phyloP scores from a whole-genome alignment of 2,113 vertebrate species.

The Ascaphus truei region DNA sequence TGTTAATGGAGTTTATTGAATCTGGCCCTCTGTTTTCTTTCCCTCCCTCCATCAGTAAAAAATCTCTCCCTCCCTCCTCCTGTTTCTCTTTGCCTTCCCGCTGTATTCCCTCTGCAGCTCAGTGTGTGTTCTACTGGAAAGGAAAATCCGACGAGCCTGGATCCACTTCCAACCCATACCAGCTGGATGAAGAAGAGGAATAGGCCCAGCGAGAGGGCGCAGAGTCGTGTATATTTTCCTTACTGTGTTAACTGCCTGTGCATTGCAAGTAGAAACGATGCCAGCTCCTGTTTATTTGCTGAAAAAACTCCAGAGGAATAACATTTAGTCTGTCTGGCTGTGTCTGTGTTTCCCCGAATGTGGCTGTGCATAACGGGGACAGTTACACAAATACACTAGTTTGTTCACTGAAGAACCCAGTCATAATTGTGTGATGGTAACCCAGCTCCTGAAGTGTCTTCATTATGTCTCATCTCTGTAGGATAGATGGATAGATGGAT shows the following conservation, averaged over 20 bases:
- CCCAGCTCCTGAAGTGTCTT: too few species aligned
- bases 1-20: too few species aligned
- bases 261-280: constrained; percentile 17
- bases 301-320: constrained; percentile 33
- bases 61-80: constrained; percentile 33
- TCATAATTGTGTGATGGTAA: too few species aligned
- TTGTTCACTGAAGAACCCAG: too few species aligned
- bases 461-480: too few species aligned
- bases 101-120: constrained; percentile 32
- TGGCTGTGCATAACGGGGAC: too few species aligned
- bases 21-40: constrained; percentile 23
- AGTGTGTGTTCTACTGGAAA: constrained; percentile 43
- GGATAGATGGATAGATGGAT: too few species aligned
- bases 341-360: too few species aligned
- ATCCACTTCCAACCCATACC: constrained; percentile 25
- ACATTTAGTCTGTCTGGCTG: constrained; percentile 28
- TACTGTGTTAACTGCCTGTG: constrained; percentile 24
- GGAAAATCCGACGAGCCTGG: constrained; percentile 26
- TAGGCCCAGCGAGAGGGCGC: background rate
- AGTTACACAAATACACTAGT: too few species aligned
- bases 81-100: constrained; percentile 27
- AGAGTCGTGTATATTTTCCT: constrained; percentile 24
- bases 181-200: constrained; percentile 24
- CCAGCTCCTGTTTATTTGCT: constrained; percentile 22
- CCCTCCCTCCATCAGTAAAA: constrained; percentile 31